Evolutionary conservation across 2,888 invertebrate genomes (phyloP), one percentile per base, ranked within the genome.

Genomic region (Stenodema calcarata): DNA sequence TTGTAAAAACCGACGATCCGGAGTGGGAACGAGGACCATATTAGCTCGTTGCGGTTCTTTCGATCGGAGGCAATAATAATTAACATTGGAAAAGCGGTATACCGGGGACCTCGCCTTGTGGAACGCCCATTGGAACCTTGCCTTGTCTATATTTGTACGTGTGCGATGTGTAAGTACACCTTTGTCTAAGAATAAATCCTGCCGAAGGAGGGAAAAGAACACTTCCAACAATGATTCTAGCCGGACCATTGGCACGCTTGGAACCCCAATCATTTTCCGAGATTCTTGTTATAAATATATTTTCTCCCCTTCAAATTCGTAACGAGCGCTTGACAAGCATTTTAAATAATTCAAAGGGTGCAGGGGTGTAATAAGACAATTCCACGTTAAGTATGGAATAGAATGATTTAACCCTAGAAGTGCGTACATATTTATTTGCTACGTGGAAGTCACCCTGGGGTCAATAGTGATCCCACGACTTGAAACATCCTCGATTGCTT

Each of bases 181-280:
- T 62, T 50, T 54, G 69, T 82, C 82, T 82, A 41, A 41, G 69
- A 82, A 82, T 54, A 81, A 81, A 81, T 27, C 30, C 81, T n/a
- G 11, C 18, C 30, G 27, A 78, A 78, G 41, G 41, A 35, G 23
- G 28, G 50, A 18, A 54, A 50, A 1, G n/a, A 62, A 9, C 54
- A 18, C 12, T 4, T 9, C 6, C 42, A 18, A 78, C 23, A 23
- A 62, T 62, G 62, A 23, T 11, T 23, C 27, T 62, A 11, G 9
- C 27, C 35, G 23, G 2, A n/a, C 27, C 62, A 23, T 4, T 23
- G 27, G 23, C 6, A 62, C 27, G 62, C 62, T 12, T 0, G 62
- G 62, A 62, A 62, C 27, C 62, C 62, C 18, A 62, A 62, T 62
- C 23, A 62, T 62, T 62, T 62, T 47, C 7, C 6, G 42, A 42